phyloP scores from a whole-genome alignment of 2,888 invertebrate species.

The Nineta flava region DNA sequence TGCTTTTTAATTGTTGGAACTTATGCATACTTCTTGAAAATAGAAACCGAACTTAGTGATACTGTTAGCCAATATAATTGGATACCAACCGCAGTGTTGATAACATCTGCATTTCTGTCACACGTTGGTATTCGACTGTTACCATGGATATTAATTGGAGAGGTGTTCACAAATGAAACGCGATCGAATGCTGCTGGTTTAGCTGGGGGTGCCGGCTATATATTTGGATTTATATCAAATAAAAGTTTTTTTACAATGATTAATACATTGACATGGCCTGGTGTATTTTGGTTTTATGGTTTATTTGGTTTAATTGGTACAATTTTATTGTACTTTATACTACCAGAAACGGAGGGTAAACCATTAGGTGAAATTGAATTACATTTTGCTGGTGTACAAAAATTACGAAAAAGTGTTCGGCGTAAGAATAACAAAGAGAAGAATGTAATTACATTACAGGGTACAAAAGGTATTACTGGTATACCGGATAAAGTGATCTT shows the following conservation, averaged over 20 bases:
- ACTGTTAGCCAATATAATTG: slow-evolving; percentile 26
- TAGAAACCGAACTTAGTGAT: background rate
- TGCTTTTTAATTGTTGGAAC: slow-evolving; percentile 39
- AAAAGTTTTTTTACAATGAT: slow-evolving; percentile 56
- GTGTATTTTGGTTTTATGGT: slow-evolving; percentile 57
- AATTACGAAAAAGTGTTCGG: slow-evolving; percentile 31
- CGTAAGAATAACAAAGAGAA: slow-evolving; percentile 20
- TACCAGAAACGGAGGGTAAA: slow-evolving; percentile 75
- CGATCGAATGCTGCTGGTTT: slow-evolving; percentile 57
- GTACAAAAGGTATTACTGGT: background rate
- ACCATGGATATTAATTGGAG: slow-evolving; percentile 69
- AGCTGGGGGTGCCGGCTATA: slow-evolving; percentile 55
- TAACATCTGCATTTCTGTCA: slow-evolving; percentile 49
- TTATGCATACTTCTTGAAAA: slow-evolving; percentile 28
- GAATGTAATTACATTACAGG: background rate
- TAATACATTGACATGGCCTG: slow-evolving; percentile 43
- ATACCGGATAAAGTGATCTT: background rate
- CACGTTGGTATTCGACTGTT: slow-evolving; percentile 53
- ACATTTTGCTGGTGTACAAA: slow-evolving; percentile 45
- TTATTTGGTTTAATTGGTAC: slow-evolving; percentile 44
- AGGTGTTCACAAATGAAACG: slow-evolving; percentile 53
- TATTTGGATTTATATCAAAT: slow-evolving; percentile 59
- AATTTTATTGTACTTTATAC: slow-evolving; percentile 43
- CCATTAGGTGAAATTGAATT: slow-evolving; percentile 52
- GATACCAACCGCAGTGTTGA: slow-evolving; percentile 50